Evolutionary conservation across 2,797 vertebrate genomes (phyloP), one percentile per base, ranked within the genome.

Genomic region (Enteromius thamalakanensis): DNA sequence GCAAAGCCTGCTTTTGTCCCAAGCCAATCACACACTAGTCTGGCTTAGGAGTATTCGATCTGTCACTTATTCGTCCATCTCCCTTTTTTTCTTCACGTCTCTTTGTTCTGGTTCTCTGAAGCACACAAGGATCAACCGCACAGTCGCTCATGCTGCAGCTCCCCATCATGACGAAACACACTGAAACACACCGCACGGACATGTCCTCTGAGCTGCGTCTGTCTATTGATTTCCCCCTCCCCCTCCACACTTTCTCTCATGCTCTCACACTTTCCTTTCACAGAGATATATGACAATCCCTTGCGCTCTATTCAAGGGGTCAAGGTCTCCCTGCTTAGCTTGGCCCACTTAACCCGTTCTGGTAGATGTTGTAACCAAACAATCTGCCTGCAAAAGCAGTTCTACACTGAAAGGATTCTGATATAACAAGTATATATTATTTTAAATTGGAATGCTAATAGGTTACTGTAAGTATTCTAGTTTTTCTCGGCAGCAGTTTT

Each of bases 71-170:
- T 75, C 29, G 19, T 67, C 42, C 58, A 32, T 51, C 58, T 62
- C 15, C 8, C 40, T 71, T 45, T 67, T 32, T 42, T 19, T 47
- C 14, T 51, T 86, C 58, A 86, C 64, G 72, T 49, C 32, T 87
- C 90, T 91, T 92, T 93, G 90, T 94, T 87, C 89, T 9, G 2
- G 81, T 81, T 89, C 90, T 88, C 51, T 90, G 70, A 92, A 85
- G 90, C 89, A 58, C 85, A 90, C 79, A 86, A 80, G 69, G 86
- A 88, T 90, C 90, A 91, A 84, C 87, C 84, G 42, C 74, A 55
- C 84, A 87, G 76, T 37, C 68, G 71, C 82, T 88, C 80, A 80
- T 65, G 69, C 71, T 40, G 67, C 71, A 82, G 69, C 86, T 88
- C 69, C 85, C 81, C 90, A 89, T 91, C 90, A 89, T 90, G 91